Evolutionary conservation across 2,797 vertebrate genomes (phyloP), one percentile per base, ranked within the genome.

Genomic region (Sebastes vulpes): DNA sequence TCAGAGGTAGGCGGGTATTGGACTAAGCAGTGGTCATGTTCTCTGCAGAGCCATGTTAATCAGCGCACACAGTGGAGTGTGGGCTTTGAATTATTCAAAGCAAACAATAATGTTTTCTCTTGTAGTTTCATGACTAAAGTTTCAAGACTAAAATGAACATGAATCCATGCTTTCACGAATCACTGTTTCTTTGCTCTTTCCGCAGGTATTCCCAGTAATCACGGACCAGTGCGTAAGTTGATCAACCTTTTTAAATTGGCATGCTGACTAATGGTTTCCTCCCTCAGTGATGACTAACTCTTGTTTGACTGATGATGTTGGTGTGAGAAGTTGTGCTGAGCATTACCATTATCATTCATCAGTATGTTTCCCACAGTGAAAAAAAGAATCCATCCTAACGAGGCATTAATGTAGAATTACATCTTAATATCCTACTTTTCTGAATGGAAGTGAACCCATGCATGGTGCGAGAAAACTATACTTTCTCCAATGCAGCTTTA

Each of bases 201-300:
- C 21, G 5, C 95, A 99, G 98, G 98, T 96, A 97, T 97, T 85
- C 97, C 97, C 94, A 98, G 96, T 95, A 98, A 96, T 95, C 97
- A 97, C 75, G 97, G 97, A 96, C 97, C 97, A 90, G 97, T 96
- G 96, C 97, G 97, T 98, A 98, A 98, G 97, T 98, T 95, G 90
- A 86, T 77, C 53, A 53, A 32, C 35, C 48, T 83, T 90, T 85
- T 56, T 58, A 31, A 69, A 68, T 65, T 88, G 63, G 88, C 90
- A 93, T 93, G 90, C 59, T 79, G 52, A 88, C 42, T 81, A 69
- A 82, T 73, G 42, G 28, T 65, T 85, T 84, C 60, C 74, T 77
- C 65, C 56, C 77, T 79, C 67, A 32, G 56, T 85, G 58, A 61
- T 80, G 52, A 81, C 79, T 79, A 83, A 77, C 46, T 70, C 56